phyloP scores from a whole-genome alignment of 2,888 invertebrate genomes.

The Opisthograptis luteolata region DNA sequence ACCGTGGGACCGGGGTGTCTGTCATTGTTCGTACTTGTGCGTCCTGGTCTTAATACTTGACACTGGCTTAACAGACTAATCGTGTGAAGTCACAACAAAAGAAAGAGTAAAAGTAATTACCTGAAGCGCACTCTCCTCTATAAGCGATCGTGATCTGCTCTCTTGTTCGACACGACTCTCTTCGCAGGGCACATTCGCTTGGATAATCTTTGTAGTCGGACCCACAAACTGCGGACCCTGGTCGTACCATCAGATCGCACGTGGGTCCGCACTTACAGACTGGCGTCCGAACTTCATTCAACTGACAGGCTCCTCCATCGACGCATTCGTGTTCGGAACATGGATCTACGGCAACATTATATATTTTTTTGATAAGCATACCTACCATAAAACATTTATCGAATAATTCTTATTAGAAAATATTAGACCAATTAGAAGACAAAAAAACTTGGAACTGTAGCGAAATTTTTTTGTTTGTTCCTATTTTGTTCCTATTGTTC shows the following conservation, averaged over 20 bases:
- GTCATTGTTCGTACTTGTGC: too few relatives aligned
- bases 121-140: conserved; percentile 92
- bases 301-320: conserved; percentile 92
- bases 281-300: conserved; percentile 91
- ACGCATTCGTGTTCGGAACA: conserved; percentile 91
- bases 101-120: too few relatives aligned
- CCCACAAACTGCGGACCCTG: conserved; percentile 88
- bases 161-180: conserved; percentile 90
- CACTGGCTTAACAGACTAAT: too few relatives aligned
- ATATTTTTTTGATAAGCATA: too few relatives aligned
- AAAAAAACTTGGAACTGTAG: too few relatives aligned
- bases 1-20: too few relatives aligned
- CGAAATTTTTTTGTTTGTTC: too few relatives aligned
- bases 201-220: conserved; percentile 92
- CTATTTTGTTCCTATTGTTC: too few relatives aligned
- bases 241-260: conserved; percentile 89
- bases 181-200: conserved; percentile 91
- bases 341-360: conserved; percentile 87
- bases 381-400: background rate
- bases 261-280: conserved; percentile 91
- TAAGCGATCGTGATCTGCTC: conserved; percentile 91
- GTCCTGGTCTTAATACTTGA: too few relatives aligned
- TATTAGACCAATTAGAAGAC: too few relatives aligned
- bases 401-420: too few relatives aligned
- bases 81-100: too few relatives aligned